Evolutionary conservation across 2,888 invertebrate species (phyloP).

Genomic region (Iselma pallidipennis): DNA sequence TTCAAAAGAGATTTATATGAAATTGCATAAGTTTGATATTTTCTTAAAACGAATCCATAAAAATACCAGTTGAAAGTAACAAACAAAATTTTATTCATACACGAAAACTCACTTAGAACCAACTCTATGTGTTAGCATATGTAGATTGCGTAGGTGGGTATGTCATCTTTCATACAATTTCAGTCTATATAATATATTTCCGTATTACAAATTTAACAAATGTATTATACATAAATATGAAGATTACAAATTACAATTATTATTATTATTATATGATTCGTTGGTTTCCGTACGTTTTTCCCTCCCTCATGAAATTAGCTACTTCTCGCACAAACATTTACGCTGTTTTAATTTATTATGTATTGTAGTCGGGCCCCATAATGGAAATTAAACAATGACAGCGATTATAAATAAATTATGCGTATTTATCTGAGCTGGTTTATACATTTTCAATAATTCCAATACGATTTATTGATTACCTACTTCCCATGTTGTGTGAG

Average conservation of each 20-base stretch:
- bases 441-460: background rate
- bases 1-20: background rate
- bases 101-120: constrained; percentile 23
- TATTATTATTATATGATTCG: background rate
- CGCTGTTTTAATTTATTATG: background rate
- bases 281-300: background rate
- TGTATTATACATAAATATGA: constrained; percentile 8
- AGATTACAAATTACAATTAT: constrained; percentile 4
- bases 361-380: background rate
- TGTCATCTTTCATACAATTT: constrained; percentile 23
- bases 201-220: constrained; percentile 10
- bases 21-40: background rate
- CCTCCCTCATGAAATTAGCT: background rate
- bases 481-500: too few species aligned
- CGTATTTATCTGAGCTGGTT: background rate
- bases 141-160: constrained; percentile 17
- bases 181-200: constrained; percentile 16
- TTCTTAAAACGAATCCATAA: background rate
- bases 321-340: background rate
- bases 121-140: constrained; percentile 19
- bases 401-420: background rate
- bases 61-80: constrained; percentile 1
- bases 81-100: constrained; percentile 21
- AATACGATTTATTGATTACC: too few species aligned
- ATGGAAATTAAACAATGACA: constrained; percentile 1